These are phyloP conservation scores for Carlito syrichta DNA, from an alignment of 2,113 vertebrate species.

Conservation along the genomic window DNA sequence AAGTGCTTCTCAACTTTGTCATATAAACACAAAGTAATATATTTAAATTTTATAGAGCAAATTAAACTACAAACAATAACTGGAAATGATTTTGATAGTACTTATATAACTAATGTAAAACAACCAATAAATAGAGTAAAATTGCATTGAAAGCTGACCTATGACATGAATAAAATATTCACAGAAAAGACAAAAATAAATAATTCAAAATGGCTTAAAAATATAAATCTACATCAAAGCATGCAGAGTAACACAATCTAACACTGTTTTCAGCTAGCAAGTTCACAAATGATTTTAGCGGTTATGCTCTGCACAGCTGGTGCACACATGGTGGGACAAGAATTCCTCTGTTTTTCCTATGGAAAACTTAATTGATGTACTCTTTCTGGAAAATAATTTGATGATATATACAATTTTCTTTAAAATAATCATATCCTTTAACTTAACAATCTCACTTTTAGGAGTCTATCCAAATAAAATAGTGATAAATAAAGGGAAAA, in stretches of 20 bases:
- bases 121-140: neutral
- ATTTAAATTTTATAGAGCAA: neutral
- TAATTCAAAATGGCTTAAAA: neutral
- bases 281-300: neutral
- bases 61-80: neutral
- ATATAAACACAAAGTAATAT: neutral
- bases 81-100: neutral
- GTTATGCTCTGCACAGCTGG: neutral
- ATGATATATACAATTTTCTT: neutral
- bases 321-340: accelerated
- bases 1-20: neutral
- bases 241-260: neutral
- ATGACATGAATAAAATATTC: neutral
- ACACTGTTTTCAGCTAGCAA: too few species aligned
- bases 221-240: neutral
- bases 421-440: neutral
- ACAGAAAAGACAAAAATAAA: neutral
- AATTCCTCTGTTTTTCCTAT: too few species aligned
- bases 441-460: neutral
- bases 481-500: neutral
- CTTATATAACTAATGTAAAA: neutral
- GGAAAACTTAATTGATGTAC: neutral
- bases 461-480: neutral
- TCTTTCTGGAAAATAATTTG: neutral
- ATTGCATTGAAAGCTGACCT: neutral